phyloP scores from a whole-genome alignment of 2,888 invertebrate genomes.

The Dorcus parallelipipedus region DNA sequence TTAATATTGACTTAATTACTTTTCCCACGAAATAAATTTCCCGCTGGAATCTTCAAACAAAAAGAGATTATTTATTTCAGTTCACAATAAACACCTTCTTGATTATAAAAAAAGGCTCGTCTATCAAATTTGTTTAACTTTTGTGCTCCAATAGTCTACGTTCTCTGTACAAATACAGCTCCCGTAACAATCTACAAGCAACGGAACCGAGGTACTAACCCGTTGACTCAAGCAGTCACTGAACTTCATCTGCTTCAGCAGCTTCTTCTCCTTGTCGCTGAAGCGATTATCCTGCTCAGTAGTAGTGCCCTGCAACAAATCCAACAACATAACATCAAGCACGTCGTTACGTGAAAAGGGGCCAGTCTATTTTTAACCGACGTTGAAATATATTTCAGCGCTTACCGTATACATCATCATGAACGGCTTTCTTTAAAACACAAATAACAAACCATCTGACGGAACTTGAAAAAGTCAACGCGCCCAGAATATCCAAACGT shows the following conservation, averaged over 20 bases:
- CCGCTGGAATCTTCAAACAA: too few relatives aligned
- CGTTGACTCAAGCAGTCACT: constrained; percentile 90
- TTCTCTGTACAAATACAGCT: too few relatives aligned
- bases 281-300: constrained; percentile 99
- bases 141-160: too few relatives aligned
- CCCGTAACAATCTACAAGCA: too few relatives aligned
- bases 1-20: too few relatives aligned
- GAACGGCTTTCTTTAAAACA: constrained; percentile 17
- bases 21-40: too few relatives aligned
- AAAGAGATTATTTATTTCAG: too few relatives aligned
- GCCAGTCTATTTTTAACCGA: too few relatives aligned
- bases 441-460: constrained; percentile 7
- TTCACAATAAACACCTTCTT: too few relatives aligned
- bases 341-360: too few relatives aligned
- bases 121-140: too few relatives aligned
- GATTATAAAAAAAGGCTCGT: too few relatives aligned
- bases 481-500: constrained; percentile 2
- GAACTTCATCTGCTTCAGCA: constrained; percentile 98
- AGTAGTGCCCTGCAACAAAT: constrained; percentile 79
- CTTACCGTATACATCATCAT: constrained; percentile 46
- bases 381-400: background rate
- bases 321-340: background rate
- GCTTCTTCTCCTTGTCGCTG: constrained; percentile 98
- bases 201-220: constrained; percentile 52
- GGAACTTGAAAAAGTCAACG: constrained; percentile 12